phyloP scores from a whole-genome alignment of 2,113 vertebrate genomes.

The Pseudolaguvia tuberculata region DNA sequence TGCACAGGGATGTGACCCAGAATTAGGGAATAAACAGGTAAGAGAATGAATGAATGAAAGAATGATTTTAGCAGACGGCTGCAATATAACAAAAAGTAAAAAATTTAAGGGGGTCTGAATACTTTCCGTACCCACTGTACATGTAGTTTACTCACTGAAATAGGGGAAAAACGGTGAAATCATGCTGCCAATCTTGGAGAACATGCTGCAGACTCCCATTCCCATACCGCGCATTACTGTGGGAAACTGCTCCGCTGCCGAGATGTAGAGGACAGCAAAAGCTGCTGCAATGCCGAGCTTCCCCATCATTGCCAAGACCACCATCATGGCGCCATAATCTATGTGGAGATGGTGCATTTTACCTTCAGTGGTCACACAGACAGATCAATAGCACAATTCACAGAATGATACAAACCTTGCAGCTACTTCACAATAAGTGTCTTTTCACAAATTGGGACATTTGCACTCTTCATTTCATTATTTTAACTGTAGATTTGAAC shows the following conservation, averaged over 20 bases:
- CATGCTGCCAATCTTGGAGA: slow-evolving; percentile 42
- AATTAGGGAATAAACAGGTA: too few relatives aligned
- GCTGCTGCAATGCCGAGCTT: slow-evolving; percentile 46
- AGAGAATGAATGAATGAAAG: too few relatives aligned
- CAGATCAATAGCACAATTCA: neutral
- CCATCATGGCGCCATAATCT: slow-evolving; percentile 45
- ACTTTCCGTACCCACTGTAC: too few relatives aligned
- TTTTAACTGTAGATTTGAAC: too few relatives aligned
- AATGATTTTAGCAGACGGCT: too few relatives aligned
- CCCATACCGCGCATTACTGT: slow-evolving; percentile 60
- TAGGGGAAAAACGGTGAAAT: slow-evolving; percentile 52
- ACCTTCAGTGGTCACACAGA: neutral
- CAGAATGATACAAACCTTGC: neutral
- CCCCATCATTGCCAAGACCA: slow-evolving; percentile 49
- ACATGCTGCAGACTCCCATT: slow-evolving; percentile 47
- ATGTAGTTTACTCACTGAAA: slow-evolving; percentile 47
- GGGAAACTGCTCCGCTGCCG: slow-evolving; percentile 54
- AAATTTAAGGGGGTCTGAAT: too few relatives aligned
- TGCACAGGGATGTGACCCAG: too few relatives aligned
- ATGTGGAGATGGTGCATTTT: neutral
- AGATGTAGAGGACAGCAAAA: slow-evolving; percentile 41
- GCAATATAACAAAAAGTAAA: too few relatives aligned
- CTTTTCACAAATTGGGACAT: too few relatives aligned
- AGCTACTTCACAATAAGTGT: neutral
- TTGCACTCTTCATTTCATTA: too few relatives aligned